Base-by-base conservation (phyloP, 1,140 invertebrate genomes). In the Drosophila setifemur region DNA sequence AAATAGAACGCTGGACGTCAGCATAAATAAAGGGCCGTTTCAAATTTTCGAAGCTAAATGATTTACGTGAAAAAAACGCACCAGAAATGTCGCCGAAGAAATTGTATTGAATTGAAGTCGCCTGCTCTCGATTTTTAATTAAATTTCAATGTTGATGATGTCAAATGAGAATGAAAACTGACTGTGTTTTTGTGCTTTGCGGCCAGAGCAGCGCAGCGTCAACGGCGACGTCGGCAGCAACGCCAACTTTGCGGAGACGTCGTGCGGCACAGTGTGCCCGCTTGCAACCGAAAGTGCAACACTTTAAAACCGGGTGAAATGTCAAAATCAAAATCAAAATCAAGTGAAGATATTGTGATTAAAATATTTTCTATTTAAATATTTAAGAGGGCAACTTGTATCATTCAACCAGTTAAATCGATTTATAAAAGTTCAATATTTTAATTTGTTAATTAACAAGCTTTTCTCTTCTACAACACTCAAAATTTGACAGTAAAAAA, bases 141-240 rank as follows among this genome's bases (percentile, higher is more conserved):
- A 44, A 86, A 81, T 85, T 85, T 85, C 81, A 85, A 86, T 86
- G 81, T 86, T 85, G 81, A 85, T 85, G 81, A 85, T 85, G 81
- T 85, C 81, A 85, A 85, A 85, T 85, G 81, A 85, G 81, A 85
- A 85, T 86, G 75, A 86, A 85, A 85, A 85, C 81, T 86, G 81
- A 86, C 81, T 85, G 77, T 82, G 60, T 73, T 81, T 77, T 81
- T 79, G 76, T 81, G 66, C 70, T 79, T 68, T 79, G 55, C 26
- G 40, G 67, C 67, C 11, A 28, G 35, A 44, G 66, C 64, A 25
- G 45, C 50, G 16, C 57, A 85, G 70, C 55, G 40, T 63, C 78
- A 60, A 53, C 68, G 37, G 39, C 77, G 37, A 61, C 72, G 50
- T 37, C 68, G 40, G 70, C 67, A 37, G 53, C 44, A 39, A 60